Conservation (phyloP, 2,113 vertebrate genomes). For the Panthera tigris region DNA sequence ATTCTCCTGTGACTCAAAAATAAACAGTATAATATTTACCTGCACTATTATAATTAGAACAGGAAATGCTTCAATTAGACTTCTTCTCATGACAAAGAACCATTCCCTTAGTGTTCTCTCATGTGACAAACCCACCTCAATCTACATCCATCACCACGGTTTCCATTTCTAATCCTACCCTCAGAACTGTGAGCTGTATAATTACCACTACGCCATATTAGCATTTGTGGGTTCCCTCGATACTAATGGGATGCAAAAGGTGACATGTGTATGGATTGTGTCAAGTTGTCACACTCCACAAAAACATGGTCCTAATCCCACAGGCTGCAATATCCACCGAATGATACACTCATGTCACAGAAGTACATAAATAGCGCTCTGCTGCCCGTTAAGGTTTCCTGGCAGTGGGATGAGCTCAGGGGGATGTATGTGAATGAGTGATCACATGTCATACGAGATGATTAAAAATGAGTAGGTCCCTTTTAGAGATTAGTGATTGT, state of each 20-base stretch:
- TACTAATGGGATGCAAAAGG: slow-evolving; percentile 45
- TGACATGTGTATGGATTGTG: slow-evolving; percentile 36
- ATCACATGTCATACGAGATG: slow-evolving; percentile 51
- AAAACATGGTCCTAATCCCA: slow-evolving; percentile 9
- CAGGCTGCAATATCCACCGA: slow-evolving; percentile 22
- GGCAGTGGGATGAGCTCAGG: slow-evolving; percentile 20
- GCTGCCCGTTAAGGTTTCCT: neutral
- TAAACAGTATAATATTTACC: slow-evolving; percentile 17
- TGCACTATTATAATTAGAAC: neutral
- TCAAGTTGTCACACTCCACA: slow-evolving; percentile 16
- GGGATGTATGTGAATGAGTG: slow-evolving; percentile 61
- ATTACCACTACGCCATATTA: slow-evolving; percentile 39
- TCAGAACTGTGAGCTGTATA: slow-evolving; percentile 2
- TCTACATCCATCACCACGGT: neutral
- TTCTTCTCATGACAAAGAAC: neutral
- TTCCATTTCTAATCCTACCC: slow-evolving; percentile 28
- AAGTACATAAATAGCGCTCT: slow-evolving; percentile 44
- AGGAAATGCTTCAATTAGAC: slow-evolving; percentile 15
- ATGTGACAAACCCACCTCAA: neutral
- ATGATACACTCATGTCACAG: slow-evolving; percentile 51
- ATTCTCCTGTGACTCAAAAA: slow-evolving; percentile 11
- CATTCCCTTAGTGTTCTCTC: neutral
- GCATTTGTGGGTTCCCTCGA: slow-evolving; percentile 5
- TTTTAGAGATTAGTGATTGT: slow-evolving; percentile 79
- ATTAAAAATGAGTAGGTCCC: slow-evolving; percentile 68